phyloP scores from a whole-genome alignment of 2,113 vertebrate genomes.

The Syngnathoides biaculeatus region DNA sequence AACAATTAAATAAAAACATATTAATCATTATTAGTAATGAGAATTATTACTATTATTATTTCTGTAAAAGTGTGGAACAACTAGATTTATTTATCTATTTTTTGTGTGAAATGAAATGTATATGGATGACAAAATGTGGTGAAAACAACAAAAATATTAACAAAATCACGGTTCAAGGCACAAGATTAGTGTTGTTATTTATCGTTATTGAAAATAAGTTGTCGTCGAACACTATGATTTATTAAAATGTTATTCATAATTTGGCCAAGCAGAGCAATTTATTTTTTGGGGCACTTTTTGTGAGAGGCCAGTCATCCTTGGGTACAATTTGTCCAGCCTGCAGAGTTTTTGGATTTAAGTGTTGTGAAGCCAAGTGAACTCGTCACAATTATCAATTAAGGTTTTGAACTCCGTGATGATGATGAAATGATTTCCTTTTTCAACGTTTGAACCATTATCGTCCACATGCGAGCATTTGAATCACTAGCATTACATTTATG shows the following conservation, averaged over 20 bases:
- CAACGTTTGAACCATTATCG: not conserved
- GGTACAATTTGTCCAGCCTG: too few species aligned
- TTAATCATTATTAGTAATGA: not conserved
- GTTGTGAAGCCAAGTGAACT: too few species aligned
- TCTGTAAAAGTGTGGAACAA: not conserved
- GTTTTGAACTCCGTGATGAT: too few species aligned
- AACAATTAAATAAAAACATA: too few species aligned
- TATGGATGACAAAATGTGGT: too few species aligned
- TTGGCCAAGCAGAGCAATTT: not conserved
- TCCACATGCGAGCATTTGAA: not conserved
- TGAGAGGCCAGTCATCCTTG: too few species aligned
- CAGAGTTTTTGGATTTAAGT: too few species aligned
- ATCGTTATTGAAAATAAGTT: not conserved
- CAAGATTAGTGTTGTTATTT: not conserved
- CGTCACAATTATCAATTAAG: too few species aligned
- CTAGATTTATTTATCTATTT: too few species aligned
- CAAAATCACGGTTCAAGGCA: not conserved
- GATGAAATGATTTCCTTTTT: too few species aligned
- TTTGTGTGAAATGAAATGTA: too few species aligned
- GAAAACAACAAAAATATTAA: too few species aligned
- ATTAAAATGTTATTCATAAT: not conserved
- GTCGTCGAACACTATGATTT: not conserved
- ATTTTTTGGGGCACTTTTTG: not conserved
- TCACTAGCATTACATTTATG: not conserved
- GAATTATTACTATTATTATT: not conserved